Base-by-base conservation (phyloP, 2,113 vertebrate species). In the Pungitius pungitius region DNA sequence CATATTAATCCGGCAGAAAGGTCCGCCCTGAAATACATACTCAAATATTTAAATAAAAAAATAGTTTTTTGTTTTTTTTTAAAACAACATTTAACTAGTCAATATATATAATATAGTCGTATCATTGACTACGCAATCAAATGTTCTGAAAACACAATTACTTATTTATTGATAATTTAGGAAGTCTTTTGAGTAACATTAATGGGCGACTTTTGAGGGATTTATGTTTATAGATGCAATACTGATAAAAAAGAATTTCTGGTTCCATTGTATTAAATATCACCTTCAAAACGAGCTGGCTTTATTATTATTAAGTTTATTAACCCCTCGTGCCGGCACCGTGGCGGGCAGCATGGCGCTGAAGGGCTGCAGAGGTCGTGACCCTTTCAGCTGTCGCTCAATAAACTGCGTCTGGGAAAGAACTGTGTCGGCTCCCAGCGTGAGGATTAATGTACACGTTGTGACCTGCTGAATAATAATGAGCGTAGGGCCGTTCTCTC, bases 361-460 rank as follows among this genome's bases (percentile, higher is more conserved):
- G n/a, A 59, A 59, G 24, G 4, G n/a, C 40, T 67, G 56, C 75
- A 18, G 57, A 59, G 67, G 42, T 42, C 66, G 52, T 24, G 22
- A 75, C 6, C 67, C 73, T 72, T 71, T 69, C 56, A 67, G 72
- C 72, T 70, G 69, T 78, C 69, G 54, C 69, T 82, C 56, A 74
- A 69, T 33, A 39, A 81, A 81, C 56, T 47, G 43, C 0, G 14
- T 58, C 35, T 45, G 57, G 73, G 52, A 73, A 65, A 71, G 75
- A 65, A 56, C n/a, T 63, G 39, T 67, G 30, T 59, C 75, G 67
- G 56, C 40, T 77, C 26, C 69, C 68, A 68, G 52, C 58, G 18
- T 63, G 40, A 4, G 43, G 22, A 59, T 64, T 30, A 52, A 10
- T 24, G n/a, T 22, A 37, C 47, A 30, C 40, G 45, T 70, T 55